phyloP scores from a whole-genome alignment of 2,113 vertebrate species.

The Nyctibius bracteatus region DNA sequence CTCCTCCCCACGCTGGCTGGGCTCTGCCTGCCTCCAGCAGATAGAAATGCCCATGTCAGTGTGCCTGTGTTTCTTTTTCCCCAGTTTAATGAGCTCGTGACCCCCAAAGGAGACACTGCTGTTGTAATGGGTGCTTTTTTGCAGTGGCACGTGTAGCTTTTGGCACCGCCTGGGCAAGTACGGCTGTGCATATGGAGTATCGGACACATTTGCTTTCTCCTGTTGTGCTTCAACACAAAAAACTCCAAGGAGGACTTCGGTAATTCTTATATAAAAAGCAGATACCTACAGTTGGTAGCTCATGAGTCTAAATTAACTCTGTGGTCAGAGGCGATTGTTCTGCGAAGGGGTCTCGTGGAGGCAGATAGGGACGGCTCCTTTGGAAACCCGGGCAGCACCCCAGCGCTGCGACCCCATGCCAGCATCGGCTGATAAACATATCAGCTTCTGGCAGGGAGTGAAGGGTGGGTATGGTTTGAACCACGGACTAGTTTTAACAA shows the following conservation, averaged over 20 bases:
- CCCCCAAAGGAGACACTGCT: not conserved
- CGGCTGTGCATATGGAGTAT: not conserved
- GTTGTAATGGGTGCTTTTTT: not conserved
- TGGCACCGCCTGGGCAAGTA: not conserved
- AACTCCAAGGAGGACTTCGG: not conserved
- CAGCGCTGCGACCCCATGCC: rapidly evolving
- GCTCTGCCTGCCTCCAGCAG: not conserved
- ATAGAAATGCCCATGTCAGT: rapidly evolving
- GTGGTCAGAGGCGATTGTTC: not conserved
- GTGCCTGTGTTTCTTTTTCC: not conserved
- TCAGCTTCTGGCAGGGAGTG: not conserved
- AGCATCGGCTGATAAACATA: not conserved
- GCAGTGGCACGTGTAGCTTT: not conserved
- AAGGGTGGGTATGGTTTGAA: not conserved
- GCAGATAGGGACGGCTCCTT: not conserved
- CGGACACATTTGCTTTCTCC: not conserved
- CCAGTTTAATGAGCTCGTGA: not conserved
- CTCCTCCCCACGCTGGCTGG: not conserved
- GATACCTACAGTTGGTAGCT: not conserved
- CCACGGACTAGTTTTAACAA: not conserved
- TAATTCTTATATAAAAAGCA: not conserved
- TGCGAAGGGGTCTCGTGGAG: not conserved
- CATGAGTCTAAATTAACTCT: not conserved
- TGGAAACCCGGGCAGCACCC: not conserved
- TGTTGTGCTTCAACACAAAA: not conserved